Evolutionary conservation across 2,797 vertebrate genomes (phyloP).

Genomic region (Acipenser oxyrinchus): DNA sequence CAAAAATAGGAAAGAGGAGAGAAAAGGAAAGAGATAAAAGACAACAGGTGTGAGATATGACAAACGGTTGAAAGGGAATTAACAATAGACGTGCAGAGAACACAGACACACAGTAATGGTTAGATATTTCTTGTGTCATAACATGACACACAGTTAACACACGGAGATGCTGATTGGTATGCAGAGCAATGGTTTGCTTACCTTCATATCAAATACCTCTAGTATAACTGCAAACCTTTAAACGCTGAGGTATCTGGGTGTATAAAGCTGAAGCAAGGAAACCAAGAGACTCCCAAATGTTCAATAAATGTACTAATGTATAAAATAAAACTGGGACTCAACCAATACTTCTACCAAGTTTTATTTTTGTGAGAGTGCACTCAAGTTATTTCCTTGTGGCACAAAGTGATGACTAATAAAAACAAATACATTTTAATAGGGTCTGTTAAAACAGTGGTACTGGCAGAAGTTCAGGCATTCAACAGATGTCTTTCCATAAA

Average conservation of each 20-base stretch:
- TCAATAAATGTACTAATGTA: no score
- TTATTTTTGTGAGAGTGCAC: no score
- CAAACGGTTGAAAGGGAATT: constrained; percentile 53
- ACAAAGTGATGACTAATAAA: no score
- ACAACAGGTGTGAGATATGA: constrained; percentile 47
- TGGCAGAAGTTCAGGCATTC: no score
- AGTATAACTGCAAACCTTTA: not conserved
- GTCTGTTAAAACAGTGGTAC: no score
- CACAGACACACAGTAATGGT: constrained; percentile 27
- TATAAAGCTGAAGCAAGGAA: no score
- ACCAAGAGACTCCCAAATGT: no score
- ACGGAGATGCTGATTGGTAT: constrained; percentile 1
- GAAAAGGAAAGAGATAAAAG: constrained; percentile 41
- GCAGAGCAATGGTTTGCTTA: constrained; percentile 7
- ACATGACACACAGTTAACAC: not conserved
- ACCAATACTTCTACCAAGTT: no score
- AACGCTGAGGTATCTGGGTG: not conserved
- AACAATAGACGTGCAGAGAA: constrained; percentile 48
- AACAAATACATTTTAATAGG: no score
- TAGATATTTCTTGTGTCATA: constrained; percentile 5
- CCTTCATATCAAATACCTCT: not conserved
- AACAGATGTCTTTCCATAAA: no score
- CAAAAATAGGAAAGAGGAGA: constrained; percentile 46
- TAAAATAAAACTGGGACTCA: no score
- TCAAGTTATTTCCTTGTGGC: no score